A percentile compares a stretch with the other conserved stretches of the same genome.
phyloP scores from a whole-genome alignment of 2,113 vertebrate species.

The Perca schrenkii region DNA sequence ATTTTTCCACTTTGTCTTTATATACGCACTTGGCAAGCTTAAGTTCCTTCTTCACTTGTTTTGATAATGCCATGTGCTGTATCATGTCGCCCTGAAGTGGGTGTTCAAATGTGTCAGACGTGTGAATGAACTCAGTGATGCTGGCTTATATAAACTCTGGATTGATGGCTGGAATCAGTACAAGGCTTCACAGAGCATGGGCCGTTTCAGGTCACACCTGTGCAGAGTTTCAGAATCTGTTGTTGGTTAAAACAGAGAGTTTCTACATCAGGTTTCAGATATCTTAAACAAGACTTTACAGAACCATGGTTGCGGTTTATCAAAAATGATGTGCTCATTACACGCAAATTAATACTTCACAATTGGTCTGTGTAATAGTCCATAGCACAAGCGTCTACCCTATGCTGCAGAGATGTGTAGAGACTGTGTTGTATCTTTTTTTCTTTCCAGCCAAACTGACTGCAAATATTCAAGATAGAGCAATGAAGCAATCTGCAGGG shows the following conservation, averaged over 20 bases:
- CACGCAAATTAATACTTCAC: not conserved
- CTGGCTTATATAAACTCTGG: constrained; percentile 47
- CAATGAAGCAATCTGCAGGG: constrained; percentile 46
- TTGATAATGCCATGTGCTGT: no score
- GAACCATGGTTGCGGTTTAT: not conserved
- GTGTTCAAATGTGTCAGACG: constrained; percentile 47
- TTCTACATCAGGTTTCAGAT: not conserved
- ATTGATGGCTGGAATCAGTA: constrained; percentile 31
- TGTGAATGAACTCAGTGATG: constrained; percentile 55
- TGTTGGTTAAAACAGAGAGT: not conserved
- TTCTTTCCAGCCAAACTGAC: not conserved
- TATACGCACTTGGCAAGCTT: no score
- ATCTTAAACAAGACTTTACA: constrained; percentile 7
- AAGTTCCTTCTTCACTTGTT: no score
- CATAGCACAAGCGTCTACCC: not conserved
- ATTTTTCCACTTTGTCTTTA: no score
- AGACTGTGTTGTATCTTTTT: constrained; percentile 13
- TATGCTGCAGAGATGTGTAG: constrained; percentile 4
- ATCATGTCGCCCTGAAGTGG: constrained; percentile 47
- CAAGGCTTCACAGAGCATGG: not conserved
- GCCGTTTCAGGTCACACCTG: constrained; percentile 15
- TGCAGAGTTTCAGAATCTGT: constrained; percentile 4
- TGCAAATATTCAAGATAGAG: constrained; percentile 36
- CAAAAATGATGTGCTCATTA: constrained; percentile 16
- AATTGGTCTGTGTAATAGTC: constrained; percentile 3